Base-by-base conservation (phyloP, 1,140 invertebrate genomes). In the Platorchestia sp. region DNA sequence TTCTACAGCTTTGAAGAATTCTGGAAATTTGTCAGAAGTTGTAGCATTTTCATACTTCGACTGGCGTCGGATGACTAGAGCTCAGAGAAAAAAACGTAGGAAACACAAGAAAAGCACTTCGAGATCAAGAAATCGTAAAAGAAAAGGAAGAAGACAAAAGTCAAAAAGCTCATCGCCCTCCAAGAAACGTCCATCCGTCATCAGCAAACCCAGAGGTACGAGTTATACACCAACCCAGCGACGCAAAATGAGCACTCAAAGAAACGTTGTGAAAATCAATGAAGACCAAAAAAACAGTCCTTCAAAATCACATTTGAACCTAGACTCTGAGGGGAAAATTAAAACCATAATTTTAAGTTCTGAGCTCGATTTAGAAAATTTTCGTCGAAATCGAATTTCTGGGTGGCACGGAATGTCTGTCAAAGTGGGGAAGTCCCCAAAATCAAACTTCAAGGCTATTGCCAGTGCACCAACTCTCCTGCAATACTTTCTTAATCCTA, bases 401-500 rank as follows among this genome's bases (percentile, higher is more conserved):
- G 91, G 91, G 3, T 93, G 91, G 91, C 91, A 93, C 6, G 45
- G 43, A 40, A 93, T 16, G 19, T 44, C 91, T n/a, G 45, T 45
- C 14, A 93, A 93, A 93, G 40, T 93, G 7, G 10, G 3, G 43
- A 93, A 93, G 19, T n/a, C 43, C 6, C 43, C 91, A 10, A 7
- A 6, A 44, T 44, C 91, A 40, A 93, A 10, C 7, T 45, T 93
- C 43, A 93, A 93, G 40, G 40, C 91, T 22, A 44, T 93, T 93
- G 91, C 91, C 7, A 93, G 47, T 0, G 91, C 91, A 40, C 91
- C 91, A 36, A 93, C 91, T 93, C 45, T 93, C 10, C 91, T 93
- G 41, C 91, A 93, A 44, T 93, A 93, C 40, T 93, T 93, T 45
- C 45, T 93, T 6, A 47, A 93, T 40, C 91, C 91, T 42, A 93